These are phyloP conservation scores for Myzus persicae DNA, from an alignment of 1,140 invertebrate species.

Conservation along the genomic window DNA sequence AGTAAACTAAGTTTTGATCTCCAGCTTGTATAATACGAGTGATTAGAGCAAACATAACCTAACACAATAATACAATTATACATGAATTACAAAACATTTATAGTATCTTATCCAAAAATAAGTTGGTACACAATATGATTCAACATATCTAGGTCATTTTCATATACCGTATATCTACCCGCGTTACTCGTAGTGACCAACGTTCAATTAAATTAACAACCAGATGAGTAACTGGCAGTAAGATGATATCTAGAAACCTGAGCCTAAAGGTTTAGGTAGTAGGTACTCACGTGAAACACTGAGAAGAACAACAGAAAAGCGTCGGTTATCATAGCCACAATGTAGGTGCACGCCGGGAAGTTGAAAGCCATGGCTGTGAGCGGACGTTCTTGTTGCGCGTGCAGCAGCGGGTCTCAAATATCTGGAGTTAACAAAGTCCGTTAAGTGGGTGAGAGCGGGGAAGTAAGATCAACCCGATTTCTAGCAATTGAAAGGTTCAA, in stretches of 20 bases:
- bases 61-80: neutral
- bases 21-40: neutral
- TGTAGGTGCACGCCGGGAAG: constrained; percentile 96
- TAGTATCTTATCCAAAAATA: neutral
- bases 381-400: neutral
- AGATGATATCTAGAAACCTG: neutral
- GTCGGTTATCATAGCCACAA: constrained; percentile 93
- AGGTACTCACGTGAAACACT: constrained; percentile 91
- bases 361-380: constrained; percentile 90
- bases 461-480: neutral
- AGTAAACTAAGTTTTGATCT: neutral
- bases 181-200: too few species aligned
- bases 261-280: neutral
- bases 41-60: neutral
- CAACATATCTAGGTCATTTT: neutral
- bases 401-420: neutral
- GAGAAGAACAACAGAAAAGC: constrained; percentile 99
- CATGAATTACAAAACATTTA: neutral
- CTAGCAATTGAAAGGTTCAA: neutral
- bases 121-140: neutral
- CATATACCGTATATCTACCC: neutral
- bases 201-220: neutral
- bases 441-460: neutral
- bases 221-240: neutral
- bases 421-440: neutral